phyloP scores from a whole-genome alignment of 2,797 vertebrate species.

The Acanthurus leucopareius region DNA sequence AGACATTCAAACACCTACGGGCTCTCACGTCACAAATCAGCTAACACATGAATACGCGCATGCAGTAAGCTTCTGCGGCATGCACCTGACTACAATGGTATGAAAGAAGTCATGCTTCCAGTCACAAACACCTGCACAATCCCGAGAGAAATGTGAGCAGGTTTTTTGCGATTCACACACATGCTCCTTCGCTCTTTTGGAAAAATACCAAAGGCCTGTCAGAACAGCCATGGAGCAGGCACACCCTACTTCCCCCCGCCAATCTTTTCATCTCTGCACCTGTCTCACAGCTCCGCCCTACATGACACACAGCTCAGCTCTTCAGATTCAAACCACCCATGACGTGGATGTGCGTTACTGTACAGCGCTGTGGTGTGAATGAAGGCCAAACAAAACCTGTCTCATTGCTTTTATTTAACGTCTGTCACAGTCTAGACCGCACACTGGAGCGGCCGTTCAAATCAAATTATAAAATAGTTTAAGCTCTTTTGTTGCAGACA shows the following conservation, averaged over 20 bases:
- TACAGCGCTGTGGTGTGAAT: constrained; percentile 6
- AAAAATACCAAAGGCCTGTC: constrained; percentile 82
- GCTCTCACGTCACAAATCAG: constrained; percentile 29
- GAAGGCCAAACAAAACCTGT: constrained; percentile 40
- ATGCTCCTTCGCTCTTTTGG: constrained; percentile 55
- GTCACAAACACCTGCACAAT: constrained; percentile 61
- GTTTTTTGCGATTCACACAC: constrained; percentile 47
- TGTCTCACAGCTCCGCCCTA: constrained; percentile 73
- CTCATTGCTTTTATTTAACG: constrained; percentile 23
- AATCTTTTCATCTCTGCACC: constrained; percentile 81
- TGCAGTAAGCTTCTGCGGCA: constrained; percentile 5
- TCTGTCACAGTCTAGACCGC: constrained; percentile 36
- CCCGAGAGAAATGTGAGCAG: constrained; percentile 60
- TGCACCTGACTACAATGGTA: constrained; percentile 18
- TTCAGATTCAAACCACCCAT: constrained; percentile 43
- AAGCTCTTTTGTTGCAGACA: not conserved
- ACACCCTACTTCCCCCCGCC: constrained; percentile 64
- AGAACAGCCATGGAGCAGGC: constrained; percentile 73
- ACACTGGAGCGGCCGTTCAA: constrained; percentile 16
- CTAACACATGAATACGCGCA: constrained; percentile 14
- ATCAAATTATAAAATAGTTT: constrained; percentile 23
- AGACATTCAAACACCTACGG: constrained; percentile 35
- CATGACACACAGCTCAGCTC: constrained; percentile 62
- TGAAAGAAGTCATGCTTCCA: constrained; percentile 44
- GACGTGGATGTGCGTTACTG: constrained; percentile 41